Base-by-base conservation (phyloP, 2,797 vertebrate species). In the Brachymystax lenok region DNA sequence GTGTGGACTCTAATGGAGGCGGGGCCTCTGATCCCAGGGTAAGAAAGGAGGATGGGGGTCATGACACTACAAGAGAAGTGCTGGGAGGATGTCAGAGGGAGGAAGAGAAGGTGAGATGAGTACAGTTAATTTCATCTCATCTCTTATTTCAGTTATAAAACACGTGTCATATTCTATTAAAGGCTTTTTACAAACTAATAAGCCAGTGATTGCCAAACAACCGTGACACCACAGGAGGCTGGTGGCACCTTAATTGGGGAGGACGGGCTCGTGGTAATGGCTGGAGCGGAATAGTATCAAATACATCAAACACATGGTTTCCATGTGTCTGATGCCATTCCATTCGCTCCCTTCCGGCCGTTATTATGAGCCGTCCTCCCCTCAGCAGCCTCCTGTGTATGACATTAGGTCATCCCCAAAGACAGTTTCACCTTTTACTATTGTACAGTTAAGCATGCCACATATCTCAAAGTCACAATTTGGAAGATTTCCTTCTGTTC, bases 1-100 rank as follows among this genome's bases (percentile, higher is more conserved):
- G 66, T 4, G 51, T 16, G 7, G 74, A 69, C 68, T 69, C 51
- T 7, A 61, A 76, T 40, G 80, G 79, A 79, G 73, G 59, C 2
- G 50, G 13, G 5, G 76, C 71, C 66, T 69, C 54, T 4, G 80
- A 87, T 1, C 12, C 52, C 14, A 82, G 83, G 83, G 87, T 90
- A 74, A 89, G 84, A 63, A 59, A 52, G 28, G 70, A 64, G n/a
- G 0, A 61, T 5, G 27, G n/a, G 17, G 33, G 7, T 6, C 28
- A 8, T 40, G 59, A 46, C 19, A 21, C 1, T 33, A n/a, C 13
- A 19, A 27, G 16, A 30, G 4, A 16, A 30, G 24, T 16, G 14
- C 33, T 28, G 66, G 27, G 71, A 73, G 19, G 54, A 35, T 35
- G 35, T 27, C 51, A 66, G 67, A 76, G 68, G 64, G 76, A 81